Conservation (phyloP, 2,888 invertebrate genomes). For the Colletes collaris region DNA sequence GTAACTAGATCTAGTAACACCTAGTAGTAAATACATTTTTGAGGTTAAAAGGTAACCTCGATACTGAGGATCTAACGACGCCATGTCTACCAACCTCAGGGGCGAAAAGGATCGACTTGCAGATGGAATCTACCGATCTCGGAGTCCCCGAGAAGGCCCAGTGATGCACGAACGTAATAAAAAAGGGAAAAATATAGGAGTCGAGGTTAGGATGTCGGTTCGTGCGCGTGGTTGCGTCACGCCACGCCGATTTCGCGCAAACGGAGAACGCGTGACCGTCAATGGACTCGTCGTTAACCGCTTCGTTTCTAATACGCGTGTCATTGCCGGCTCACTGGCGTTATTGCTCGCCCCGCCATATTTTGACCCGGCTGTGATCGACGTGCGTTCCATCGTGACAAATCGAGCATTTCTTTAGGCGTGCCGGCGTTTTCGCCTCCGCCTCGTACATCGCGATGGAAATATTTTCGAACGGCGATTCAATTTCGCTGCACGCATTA, state of each 20-base stretch:
- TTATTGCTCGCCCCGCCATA: constrained; percentile 66
- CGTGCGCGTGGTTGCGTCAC: constrained; percentile 54
- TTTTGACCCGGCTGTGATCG: constrained; percentile 68
- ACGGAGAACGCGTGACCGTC: constrained; percentile 53
- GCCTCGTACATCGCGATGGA: neutral
- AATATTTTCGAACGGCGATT: no score
- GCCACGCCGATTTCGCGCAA: constrained; percentile 52
- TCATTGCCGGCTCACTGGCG: constrained; percentile 69
- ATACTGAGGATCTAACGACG: no score
- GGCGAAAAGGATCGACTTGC: no score
- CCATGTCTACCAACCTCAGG: no score
- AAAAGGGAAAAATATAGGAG: constrained; percentile 17
- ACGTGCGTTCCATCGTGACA: constrained; percentile 57
- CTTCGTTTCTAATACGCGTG: constrained; percentile 70
- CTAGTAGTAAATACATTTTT: no score
- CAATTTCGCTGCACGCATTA: no score
- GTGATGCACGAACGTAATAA: neutral
- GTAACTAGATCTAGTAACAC: no score
- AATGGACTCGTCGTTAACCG: constrained; percentile 63
- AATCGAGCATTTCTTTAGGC: constrained; percentile 61
- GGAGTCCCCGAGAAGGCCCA: neutral
- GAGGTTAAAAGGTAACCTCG: no score
- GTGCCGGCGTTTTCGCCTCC: constrained; percentile 30
- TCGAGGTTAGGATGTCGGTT: neutral
- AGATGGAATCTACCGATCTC: neutral